Base-by-base conservation (phyloP, 2,113 vertebrate species). In the Chlorodrepanis virens region DNA sequence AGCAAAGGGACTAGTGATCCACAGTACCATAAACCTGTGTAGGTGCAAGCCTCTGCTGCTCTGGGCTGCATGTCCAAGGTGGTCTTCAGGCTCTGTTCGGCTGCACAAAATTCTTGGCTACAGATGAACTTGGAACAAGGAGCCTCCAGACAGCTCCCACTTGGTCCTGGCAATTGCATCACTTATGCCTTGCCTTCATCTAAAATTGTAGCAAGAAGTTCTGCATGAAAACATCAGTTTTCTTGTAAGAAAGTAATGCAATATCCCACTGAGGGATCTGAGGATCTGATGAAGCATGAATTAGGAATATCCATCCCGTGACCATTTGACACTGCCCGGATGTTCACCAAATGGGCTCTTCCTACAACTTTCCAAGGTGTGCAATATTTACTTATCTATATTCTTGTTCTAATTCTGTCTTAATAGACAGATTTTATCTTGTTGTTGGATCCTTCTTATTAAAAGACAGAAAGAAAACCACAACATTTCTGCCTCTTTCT, bases 261-360 rank as follows among this genome's bases (percentile, higher is more conserved):
- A 76, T 35, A 76, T 6, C 52, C 13, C 40, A 29, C 9, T 39
- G 31, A 39, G 18, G 8, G 2, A 47, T 60, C 29, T 42, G 33
- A 1, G 1, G 25, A 37, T 69, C 29, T 75, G 12, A 4, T 3
- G 1, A 12, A 35, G 24, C 1, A 3, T 44, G 12, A 67, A 28
- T 12, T 21, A 4, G 21, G 5, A 54, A 78, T 47, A 75, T 83
- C 29, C 15, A 44, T 57, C n/a, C 8, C 0, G 0, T 82, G 40
- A 19, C 47, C 12, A 53, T 23, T 10, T 67, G 15, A 86, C 14
- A 16, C 14, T 42, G 40, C 40, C 22, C 57, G 5, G 47, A 35
- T 31, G 2, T 28, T 61, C 18, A 6, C 47, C 0, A 0, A 54
- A 53, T 12, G 14, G 16, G 12, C 25, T 91, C 11, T 39, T 47